A percentile compares a stretch with the other conserved stretches of the same genome.
Conservation (phyloP, 2,888 invertebrate genomes). For the Aquatica leii region DNA sequence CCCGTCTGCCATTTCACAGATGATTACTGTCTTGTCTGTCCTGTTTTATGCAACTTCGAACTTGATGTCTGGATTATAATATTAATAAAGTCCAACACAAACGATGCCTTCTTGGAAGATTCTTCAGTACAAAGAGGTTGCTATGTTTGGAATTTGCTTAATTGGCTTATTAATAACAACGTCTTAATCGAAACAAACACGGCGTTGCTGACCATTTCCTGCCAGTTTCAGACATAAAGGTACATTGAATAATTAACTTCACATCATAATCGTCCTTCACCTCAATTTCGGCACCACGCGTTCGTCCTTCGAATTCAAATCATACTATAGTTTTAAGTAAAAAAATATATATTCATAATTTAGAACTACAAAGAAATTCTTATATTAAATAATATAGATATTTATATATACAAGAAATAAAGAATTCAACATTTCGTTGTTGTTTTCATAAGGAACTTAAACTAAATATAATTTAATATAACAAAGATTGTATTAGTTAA, state of each 20-base stretch:
- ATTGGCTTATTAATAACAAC: conserved; percentile 22
- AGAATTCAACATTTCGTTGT: conserved; percentile 31
- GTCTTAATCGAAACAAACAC: conserved; percentile 18
- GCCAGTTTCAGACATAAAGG: background rate
- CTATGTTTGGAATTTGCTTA: conserved; percentile 18
- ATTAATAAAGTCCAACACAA: conserved; percentile 26
- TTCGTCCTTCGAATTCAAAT: conserved; percentile 7
- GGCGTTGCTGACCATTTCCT: conserved; percentile 25
- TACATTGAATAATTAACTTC: conserved; percentile 5
- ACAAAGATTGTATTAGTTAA: conserved; percentile 54
- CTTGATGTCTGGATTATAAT: conserved; percentile 24
- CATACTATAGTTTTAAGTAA: conserved; percentile 9
- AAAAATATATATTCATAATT: conserved; percentile 22
- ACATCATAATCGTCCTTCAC: conserved; percentile 23
- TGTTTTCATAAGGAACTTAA: conserved; percentile 54
- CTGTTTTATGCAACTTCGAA: conserved; percentile 24
- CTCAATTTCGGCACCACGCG: conserved; percentile 8
- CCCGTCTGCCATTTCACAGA: conserved; percentile 40
- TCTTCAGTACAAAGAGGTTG: conserved; percentile 21
- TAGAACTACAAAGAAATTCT: conserved; percentile 21
- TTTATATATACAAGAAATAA: conserved; percentile 33
- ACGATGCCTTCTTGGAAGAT: conserved; percentile 9
- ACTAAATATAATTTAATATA: conserved; percentile 61
- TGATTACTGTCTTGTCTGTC: conserved; percentile 34
- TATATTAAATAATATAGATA: conserved; percentile 20